Base-by-base conservation (phyloP, 2,113 vertebrate genomes). In the Epinephelus lanceolatus region DNA sequence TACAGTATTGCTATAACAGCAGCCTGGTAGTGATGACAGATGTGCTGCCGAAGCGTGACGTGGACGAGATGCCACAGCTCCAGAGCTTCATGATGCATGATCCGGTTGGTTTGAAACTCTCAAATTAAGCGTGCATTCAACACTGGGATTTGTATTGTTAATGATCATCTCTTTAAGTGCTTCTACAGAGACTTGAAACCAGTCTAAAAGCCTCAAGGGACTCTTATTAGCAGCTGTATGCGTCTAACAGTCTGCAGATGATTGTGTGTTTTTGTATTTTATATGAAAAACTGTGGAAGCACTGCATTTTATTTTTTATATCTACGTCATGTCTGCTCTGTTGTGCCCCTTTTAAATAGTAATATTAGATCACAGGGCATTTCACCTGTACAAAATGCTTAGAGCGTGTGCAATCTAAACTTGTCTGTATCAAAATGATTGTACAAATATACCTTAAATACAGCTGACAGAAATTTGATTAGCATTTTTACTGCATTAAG, bases 11-110 rank as follows among this genome's bases (percentile, higher is more conserved):
- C 9, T 55, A 52, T 27, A 17, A 19, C 1, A 27, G 59, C 57
- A 6, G 66, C 27, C 1, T 51, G 42, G 42, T 4, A 3, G 61
- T 68, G 40, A 25, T 23, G 80, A 53, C 71, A 72, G 66, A 72
- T 73, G 81, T 6, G 40, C n/a, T 0, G 55, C 15, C 47, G 63
- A 76, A 30, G 51, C 17, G 27, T 70, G 83, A 56, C 40, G 57
- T 42, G 69, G n/a, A 30, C 8, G 30, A 30, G 30, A 5, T 30
- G 30, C 15, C 19, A 18, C 37, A 15, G 53, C 69, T 51, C 27
- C 37, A 2, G 6, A 23, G 19, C 52, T 17, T 42, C 11, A 3
- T 9, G 37, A 14, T 2, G n/a, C 21, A 3, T 8, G 37, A 37
- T 21, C 55, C 19, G 4, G 25, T 12, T 40, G 12, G 23, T 68